Base-by-base conservation (phyloP, 2,888 invertebrate species). In the Thera obeliscata region DNA sequence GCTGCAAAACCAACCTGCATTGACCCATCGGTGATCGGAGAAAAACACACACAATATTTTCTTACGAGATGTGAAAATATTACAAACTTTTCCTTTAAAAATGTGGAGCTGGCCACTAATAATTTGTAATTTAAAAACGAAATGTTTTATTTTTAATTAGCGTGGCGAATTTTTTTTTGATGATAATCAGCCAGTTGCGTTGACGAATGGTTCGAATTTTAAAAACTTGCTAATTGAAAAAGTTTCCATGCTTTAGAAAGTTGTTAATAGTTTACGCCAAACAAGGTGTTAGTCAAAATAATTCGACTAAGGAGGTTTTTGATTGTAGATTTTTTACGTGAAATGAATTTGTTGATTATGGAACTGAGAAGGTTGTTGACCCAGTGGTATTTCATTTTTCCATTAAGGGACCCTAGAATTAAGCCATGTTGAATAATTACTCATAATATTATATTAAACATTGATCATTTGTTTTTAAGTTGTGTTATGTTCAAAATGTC, bases 341-440 rank as follows among this genome's bases (percentile, higher is more conserved):
- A n/a, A n/a, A n/a, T 38, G 38, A 46, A 56, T 38, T 56, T 48
- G 60, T 68, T 64, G 61, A 64, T 36, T 56, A 59, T 38, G 49
- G 33, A 52, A 52, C 52, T 52, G 52, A 52, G 46, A 54, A 64
- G 64, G 67, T 68, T 68, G 63, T 70, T 71, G 71, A 74, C 74
- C 64, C 64, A 58, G 64, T 68, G 55, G 58, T 41, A 43, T 61
- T 56, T 49, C 49, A 46, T 46, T 46, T 43, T 46, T 46, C 43
- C 43, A 52, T 55, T 56, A 12, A 38, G 46, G 54, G 35, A 49
- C 9, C n/a, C 8, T 56, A 54, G 48, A 59, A 35, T 22, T 67
- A 63, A 64, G 64, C 22, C 33, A 22, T 41, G 43, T 33, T 57
- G 43, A 22, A 56, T 22, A 7, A 57, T 55, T 64, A 55, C 11